phyloP scores from a whole-genome alignment of 64 coral and sea anemone genomes.

The Montipora foliosa region DNA sequence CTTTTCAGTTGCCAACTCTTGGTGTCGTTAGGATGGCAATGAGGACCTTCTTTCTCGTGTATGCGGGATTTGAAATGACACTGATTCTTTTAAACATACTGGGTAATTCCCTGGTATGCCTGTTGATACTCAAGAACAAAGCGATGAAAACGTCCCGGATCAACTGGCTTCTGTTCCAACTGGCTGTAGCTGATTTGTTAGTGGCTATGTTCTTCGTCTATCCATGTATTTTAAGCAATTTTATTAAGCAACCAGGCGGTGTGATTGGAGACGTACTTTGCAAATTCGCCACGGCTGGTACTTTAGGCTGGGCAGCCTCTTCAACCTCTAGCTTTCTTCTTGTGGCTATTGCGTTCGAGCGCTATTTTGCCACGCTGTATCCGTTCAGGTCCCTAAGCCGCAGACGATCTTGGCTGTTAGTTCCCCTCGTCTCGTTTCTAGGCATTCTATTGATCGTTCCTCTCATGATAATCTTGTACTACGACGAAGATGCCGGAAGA shows the following conservation, averaged over 20 bases:
- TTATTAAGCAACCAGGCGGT: conserved; percentile 37
- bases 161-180: conserved; percentile 51
- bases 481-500: background rate
- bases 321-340: conserved; percentile 40
- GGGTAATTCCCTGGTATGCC: conserved; percentile 57
- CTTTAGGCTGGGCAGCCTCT: conserved; percentile 7
- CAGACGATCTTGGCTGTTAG: background rate
- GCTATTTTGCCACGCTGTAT: conserved; percentile 43
- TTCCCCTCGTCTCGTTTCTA: background rate
- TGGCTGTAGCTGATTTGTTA: conserved; percentile 59
- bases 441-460: background rate
- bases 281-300: conserved; percentile 18
- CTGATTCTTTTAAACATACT: conserved; percentile 38
- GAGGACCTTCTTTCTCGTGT: background rate
- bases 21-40: background rate
- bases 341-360: conserved; percentile 37
- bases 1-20: no score
- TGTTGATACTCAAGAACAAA: conserved; percentile 25
- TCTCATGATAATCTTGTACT: background rate
- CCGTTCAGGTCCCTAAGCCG: background rate
- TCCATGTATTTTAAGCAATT: background rate
- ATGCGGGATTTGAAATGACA: background rate
- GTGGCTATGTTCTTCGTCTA: conserved; percentile 26
- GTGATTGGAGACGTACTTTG: conserved; percentile 32
- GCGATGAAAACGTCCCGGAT: conserved; percentile 40